Evolutionary conservation across 2,113 vertebrate species (phyloP), one percentile per base, ranked within the genome.

Genomic region (Patagioenas fasciata): DNA sequence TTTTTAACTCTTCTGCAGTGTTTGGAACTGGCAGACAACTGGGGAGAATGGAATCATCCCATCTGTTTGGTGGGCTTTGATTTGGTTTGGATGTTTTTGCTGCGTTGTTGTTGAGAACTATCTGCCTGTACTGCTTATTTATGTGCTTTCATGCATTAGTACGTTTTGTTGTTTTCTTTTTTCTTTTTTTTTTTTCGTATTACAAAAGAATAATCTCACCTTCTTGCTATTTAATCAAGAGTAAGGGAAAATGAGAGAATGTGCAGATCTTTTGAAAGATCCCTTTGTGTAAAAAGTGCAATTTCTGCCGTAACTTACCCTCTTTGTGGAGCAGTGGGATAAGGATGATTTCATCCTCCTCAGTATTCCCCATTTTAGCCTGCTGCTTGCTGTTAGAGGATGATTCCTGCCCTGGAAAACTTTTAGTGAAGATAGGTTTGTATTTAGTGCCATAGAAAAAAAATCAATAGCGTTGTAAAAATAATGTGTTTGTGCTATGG

Each of bases 181-280:
- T 44, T 44, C n/a, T 6, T 16, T 44, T 42, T 16, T 16, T 44
- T 44, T 44, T 44, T 44, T 17, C 42, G 6, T 17, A 44, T 44
- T 44, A 44, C 16, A 44, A 17, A 44, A 44, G 16, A 44, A 44
- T 44, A 44, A 17, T 44, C 42, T 44, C 42, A 18, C 42, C 42
- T 44, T 44, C 42, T 44, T 44, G 54, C 50, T 29, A 16, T 88
- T 88, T 92, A 95, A 85, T 83, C 58, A 82, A 57, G 54, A 53
- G 21, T 20, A 85, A 40, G 50, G 25, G 65, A 72, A 82, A 95
- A 79, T 61, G 75, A 85, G 66, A 25, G 58, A 77, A 51, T 3
- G 47, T 70, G 57, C 71, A 57, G 32, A 80, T 66, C 64, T 88
- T 84, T 14, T 62, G n/a, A 91, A 94, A 93, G 72, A 79, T 94